These are phyloP conservation scores for Vanessa atalanta DNA, from an alignment of 1,140 invertebrate species.

Conservation along the genomic window DNA sequence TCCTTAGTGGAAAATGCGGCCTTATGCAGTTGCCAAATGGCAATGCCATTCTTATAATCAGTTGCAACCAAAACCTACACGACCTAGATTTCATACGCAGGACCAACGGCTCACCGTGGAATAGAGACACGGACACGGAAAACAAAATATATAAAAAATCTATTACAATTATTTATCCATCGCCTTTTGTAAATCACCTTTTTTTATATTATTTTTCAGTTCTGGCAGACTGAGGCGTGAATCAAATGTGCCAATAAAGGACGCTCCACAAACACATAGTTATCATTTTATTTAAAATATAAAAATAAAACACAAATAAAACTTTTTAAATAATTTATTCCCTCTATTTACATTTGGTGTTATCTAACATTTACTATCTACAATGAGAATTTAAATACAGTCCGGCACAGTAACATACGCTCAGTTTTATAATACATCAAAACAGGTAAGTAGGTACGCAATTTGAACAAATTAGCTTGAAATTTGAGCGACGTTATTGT, in stretches of 20 bases:
- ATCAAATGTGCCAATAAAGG: background rate
- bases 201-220: background rate
- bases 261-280: background rate
- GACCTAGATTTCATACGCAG: no score
- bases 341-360: constrained; percentile 24
- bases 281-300: constrained; percentile 2
- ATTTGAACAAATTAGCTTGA: background rate
- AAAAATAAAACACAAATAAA: constrained; percentile 2
- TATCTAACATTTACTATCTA: constrained; percentile 18
- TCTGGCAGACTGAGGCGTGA: background rate
- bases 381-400: constrained; percentile 19
- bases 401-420: background rate
- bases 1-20: no score
- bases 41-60: no score
- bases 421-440: background rate
- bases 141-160: no score
- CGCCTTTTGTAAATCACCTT: background rate
- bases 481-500: background rate
- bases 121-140: no score
- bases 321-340: constrained; percentile 22
- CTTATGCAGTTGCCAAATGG: no score
- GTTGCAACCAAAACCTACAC: no score
- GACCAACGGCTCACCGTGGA: no score
- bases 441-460: background rate
- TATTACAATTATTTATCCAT: no score